These are phyloP conservation scores for Antheraea mylitta DNA, from an alignment of 1,140 invertebrate species.

Conservation along the genomic window DNA sequence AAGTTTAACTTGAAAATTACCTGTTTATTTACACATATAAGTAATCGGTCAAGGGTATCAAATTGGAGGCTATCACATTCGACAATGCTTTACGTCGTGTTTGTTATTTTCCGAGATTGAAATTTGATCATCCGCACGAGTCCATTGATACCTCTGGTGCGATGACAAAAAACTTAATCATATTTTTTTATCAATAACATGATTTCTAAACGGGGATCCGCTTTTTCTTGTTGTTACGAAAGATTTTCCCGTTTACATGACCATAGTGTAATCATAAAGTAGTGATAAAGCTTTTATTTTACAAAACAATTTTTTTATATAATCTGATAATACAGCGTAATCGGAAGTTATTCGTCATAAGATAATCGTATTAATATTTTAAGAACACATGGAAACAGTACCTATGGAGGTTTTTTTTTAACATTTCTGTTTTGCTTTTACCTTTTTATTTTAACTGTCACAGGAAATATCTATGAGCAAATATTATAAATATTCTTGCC, in stretches of 20 bases:
- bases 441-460: too few relatives aligned
- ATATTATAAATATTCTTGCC: too few relatives aligned
- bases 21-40: too few relatives aligned
- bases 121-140: not conserved
- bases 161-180: not conserved
- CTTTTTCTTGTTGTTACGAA: not conserved
- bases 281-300: not conserved
- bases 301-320: not conserved
- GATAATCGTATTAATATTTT: too few relatives aligned
- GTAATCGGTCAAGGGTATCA: too few relatives aligned
- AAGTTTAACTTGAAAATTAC: too few relatives aligned
- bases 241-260: not conserved
- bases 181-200: slow-evolving; percentile 2
- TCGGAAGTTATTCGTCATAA: too few relatives aligned
- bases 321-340: too few relatives aligned
- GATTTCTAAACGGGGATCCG: not conserved
- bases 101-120: not conserved
- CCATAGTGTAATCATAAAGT: not conserved
- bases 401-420: too few relatives aligned
- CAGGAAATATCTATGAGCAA: too few relatives aligned
- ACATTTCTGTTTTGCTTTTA: too few relatives aligned
- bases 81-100: not conserved
- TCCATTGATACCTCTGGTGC: not conserved
- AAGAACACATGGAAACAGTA: too few relatives aligned
- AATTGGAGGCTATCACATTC: not conserved